Evolutionary conservation across 1,140 invertebrate genomes (phyloP).

Genomic region (Drosophila simulans): DNA sequence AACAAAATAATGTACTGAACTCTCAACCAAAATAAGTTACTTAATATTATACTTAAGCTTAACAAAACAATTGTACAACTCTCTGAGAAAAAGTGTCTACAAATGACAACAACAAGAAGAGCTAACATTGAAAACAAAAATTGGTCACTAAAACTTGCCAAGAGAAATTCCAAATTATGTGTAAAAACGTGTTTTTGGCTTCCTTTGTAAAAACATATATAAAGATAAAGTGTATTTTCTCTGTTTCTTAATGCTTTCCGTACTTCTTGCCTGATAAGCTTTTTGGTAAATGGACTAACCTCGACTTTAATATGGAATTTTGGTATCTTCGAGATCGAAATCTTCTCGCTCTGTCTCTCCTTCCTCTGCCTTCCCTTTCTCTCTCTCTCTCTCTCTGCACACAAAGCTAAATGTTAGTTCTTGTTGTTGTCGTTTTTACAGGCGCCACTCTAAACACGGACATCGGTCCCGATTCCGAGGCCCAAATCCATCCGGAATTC

Average conservation of each 20-base stretch:
- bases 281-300: slow-evolving; percentile 73
- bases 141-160: slow-evolving; percentile 31
- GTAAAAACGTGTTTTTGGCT: slow-evolving; percentile 27
- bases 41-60: slow-evolving; percentile 19
- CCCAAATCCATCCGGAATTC: slow-evolving; percentile 80
- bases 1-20: neutral
- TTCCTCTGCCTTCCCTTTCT: slow-evolving; percentile 1
- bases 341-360: slow-evolving; percentile 7
- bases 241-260: slow-evolving; percentile 26
- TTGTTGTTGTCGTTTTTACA: slow-evolving; percentile 84
- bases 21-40: neutral
- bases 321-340: slow-evolving; percentile 43
- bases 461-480: slow-evolving; percentile 83
- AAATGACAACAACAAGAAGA: slow-evolving; percentile 83
- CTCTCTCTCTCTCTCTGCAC: slow-evolving; percentile 34
- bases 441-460: slow-evolving; percentile 84
- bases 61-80: slow-evolving; percentile 34
- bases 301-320: slow-evolving; percentile 26
- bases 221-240: slow-evolving; percentile 12
- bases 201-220: slow-evolving; percentile 31
- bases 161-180: slow-evolving; percentile 23
- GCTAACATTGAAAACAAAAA: slow-evolving; percentile 63
- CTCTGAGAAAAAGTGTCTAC: slow-evolving; percentile 59
- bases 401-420: slow-evolving; percentile 84
- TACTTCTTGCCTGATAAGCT: slow-evolving; percentile 40